Evolutionary conservation across 2,797 vertebrate species (phyloP).

Genomic region (Tenualosa thibaudeaui): DNA sequence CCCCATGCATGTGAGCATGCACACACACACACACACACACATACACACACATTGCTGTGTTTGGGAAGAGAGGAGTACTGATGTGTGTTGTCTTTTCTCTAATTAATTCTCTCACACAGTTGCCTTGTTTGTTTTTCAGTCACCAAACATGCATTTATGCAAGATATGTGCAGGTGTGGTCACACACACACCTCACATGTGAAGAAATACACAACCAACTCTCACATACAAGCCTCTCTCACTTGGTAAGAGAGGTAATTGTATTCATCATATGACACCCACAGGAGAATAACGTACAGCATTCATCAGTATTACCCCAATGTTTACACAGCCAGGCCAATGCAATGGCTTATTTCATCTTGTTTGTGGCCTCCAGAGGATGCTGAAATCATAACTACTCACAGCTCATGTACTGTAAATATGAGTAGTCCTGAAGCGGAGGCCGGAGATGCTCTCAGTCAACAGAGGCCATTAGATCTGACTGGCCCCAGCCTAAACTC

Average conservation of each 20-base stretch:
- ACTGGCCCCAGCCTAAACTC: not conserved
- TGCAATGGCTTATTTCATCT: too few species aligned
- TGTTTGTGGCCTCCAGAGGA: not conserved
- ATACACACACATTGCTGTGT: not conserved
- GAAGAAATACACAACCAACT: conserved; percentile 18
- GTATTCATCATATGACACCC: not conserved
- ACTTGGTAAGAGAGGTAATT: not conserved
- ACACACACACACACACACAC: not conserved
- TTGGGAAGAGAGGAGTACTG: not conserved
- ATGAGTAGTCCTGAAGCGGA: not conserved
- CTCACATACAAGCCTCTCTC: not conserved
- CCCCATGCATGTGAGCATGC: not conserved
- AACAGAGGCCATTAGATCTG: not conserved
- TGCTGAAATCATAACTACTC: too few species aligned
- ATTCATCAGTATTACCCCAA: not conserved
- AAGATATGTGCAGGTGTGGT: not conserved
- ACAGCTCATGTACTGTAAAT: not conserved
- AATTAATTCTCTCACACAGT: too few species aligned
- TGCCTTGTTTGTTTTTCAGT: too few species aligned
- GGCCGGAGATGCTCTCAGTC: too few species aligned
- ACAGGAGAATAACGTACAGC: not conserved
- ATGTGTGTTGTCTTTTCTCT: not conserved
- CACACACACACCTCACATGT: not conserved
- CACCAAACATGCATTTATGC: not conserved
- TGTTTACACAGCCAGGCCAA: too few species aligned